Evolutionary conservation across 1,140 invertebrate genomes (phyloP), one percentile per base, ranked within the genome.

Genomic region (Ectropis grisescens): DNA sequence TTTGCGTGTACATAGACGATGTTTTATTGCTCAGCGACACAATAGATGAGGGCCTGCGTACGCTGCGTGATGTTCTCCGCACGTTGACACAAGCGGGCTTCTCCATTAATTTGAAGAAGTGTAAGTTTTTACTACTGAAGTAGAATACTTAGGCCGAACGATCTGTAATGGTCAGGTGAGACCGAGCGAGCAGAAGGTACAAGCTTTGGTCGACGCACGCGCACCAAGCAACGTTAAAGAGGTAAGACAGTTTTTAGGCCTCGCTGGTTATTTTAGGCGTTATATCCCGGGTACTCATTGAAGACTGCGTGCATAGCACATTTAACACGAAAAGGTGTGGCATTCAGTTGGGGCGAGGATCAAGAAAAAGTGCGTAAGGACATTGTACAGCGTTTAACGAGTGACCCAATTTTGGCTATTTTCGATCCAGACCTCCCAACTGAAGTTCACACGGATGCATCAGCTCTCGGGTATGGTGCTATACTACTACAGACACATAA

Each of bases 21-120:
- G 51, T 85, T 1, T 33, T 85, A 1, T 54, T 85, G 12, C 62
- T 56, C 8, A 58, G 53, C 7, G 31, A 41, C 8, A 68, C 41
- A 2, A 57, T 80, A 11, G 45, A 76, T 3, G 45, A 72, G 27
- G 71, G 76, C 11, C 29, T 81, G 1, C 11, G 47, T n/a, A 41
- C 58, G 25, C 35, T 85, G n/a, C 8, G 47, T 5, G 11, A 55
- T 31, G 47, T 64, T 1, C 26, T 78, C 10, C 3, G 23, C 11
- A 36, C 28, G n/a, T 16, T 70, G 0, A 24, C 26, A 32, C 1
- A 30, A 1, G 33, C 51, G 3, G 44, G 50, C 9, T 43, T 80
- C 15, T 41, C 39, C 1, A 40, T 40, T n/a, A 53, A 48, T 12
- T 14, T 43, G 28, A 33, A 37, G 22, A 53, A 48, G 23, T 39